Percentiles rank a stretch among this genome's conserved stretches.
Evolutionary conservation across 2,888 invertebrate species (phyloP).

Genomic region (Metalampra italica): DNA sequence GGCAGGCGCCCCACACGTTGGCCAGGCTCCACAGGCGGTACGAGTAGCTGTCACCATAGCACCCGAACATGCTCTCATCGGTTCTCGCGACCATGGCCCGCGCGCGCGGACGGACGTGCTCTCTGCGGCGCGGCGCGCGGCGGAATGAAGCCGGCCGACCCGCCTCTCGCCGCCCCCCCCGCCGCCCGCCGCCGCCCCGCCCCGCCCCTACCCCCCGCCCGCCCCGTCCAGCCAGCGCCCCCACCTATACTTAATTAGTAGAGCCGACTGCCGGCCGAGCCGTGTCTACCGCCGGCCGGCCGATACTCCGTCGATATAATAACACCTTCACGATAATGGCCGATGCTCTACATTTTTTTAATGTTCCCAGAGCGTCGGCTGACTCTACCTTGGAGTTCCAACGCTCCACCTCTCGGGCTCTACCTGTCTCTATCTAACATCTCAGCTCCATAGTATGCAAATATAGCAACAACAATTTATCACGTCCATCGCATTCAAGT

Average conservation of each 20-base stretch:
- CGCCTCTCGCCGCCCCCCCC: constrained; percentile 39
- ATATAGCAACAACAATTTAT: background rate
- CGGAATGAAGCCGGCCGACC: constrained; percentile 30
- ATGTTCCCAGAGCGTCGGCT: constrained; percentile 10
- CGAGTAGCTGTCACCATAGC: constrained; percentile 86
- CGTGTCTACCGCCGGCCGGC: constrained; percentile 19
- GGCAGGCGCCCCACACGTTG: constrained; percentile 86
- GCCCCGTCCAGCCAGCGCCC: constrained; percentile 24
- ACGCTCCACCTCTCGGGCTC: constrained; percentile 55
- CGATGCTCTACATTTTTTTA: constrained; percentile 12
- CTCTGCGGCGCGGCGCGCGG: constrained; percentile 71
- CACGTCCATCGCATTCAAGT: background rate
- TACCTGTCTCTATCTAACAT: constrained; percentile 61
- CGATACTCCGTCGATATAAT: constrained; percentile 18
- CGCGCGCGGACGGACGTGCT: constrained; percentile 62
- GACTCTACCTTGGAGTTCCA: constrained; percentile 21
- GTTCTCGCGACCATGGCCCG: constrained; percentile 91
- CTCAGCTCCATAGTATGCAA: background rate
- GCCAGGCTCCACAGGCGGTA: constrained; percentile 87
- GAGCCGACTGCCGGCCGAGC: constrained; percentile 40
- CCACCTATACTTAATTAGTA: constrained; percentile 70
- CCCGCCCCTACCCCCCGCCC: constrained; percentile 20
- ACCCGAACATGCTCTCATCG: constrained; percentile 86
- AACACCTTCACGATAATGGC: background rate
- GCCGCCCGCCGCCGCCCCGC: constrained; percentile 28